These are phyloP conservation scores for Lepus europaeus DNA, from an alignment of 2,113 vertebrate genomes.

Conservation along the genomic window DNA sequence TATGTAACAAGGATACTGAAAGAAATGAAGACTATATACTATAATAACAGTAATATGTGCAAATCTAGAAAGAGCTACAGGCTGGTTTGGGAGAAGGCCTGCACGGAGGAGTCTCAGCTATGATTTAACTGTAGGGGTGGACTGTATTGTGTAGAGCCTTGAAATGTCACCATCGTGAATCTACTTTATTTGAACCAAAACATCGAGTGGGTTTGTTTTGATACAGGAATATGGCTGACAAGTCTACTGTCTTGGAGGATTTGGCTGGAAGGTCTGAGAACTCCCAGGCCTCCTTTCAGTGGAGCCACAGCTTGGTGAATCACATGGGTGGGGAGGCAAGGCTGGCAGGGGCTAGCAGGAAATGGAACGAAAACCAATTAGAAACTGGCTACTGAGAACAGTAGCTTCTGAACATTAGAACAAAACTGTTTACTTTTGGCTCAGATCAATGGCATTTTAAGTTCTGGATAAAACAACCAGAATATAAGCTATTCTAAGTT, in stretches of 20 bases:
- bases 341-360: constrained; percentile 15
- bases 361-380: constrained; percentile 42
- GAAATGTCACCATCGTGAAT: constrained; percentile 50
- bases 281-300: neutral
- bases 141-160: constrained; percentile 3
- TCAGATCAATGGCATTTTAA: constrained; percentile 41
- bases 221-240: neutral
- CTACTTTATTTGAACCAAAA: constrained; percentile 43
- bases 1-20: neutral
- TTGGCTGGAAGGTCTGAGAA: constrained; percentile 1
- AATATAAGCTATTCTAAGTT: constrained; percentile 50
- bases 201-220: constrained; percentile 18
- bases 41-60: neutral
- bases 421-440: constrained; percentile 54
- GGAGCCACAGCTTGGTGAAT: neutral
- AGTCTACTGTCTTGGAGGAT: neutral
- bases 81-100: neutral
- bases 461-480: constrained; percentile 43
- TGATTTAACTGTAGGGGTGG: neutral
- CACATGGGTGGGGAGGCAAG: neutral
- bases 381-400: constrained; percentile 36
- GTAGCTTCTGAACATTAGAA: constrained; percentile 51
- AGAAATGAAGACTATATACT: constrained; percentile 7
- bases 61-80: neutral
- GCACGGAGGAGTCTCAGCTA: neutral